A percentile compares a stretch with the other conserved stretches of the same genome.
Evolutionary conservation across 2,888 invertebrate species (phyloP).

Genomic region (Sesamia inferens): DNA sequence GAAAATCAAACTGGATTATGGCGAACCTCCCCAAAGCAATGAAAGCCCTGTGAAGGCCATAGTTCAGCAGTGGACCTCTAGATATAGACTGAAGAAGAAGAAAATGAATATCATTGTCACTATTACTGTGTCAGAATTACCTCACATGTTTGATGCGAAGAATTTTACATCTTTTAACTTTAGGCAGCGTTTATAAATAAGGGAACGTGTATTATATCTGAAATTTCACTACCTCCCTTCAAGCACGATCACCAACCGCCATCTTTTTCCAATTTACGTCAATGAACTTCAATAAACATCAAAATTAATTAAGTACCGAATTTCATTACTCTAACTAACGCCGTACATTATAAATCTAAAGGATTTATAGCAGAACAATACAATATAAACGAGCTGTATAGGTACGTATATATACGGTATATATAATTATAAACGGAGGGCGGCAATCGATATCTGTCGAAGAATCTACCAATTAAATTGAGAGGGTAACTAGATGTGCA

Average conservation of each 20-base stretch:
- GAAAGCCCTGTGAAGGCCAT: no score
- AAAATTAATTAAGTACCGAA: constrained; percentile 58
- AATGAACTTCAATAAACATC: constrained; percentile 37
- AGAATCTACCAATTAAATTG: constrained; percentile 86
- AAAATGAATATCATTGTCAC: no score
- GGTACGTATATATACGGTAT: constrained; percentile 38
- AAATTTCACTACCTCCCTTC: not conserved
- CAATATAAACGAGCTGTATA: constrained; percentile 29
- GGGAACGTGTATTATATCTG: no score
- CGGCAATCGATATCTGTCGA: constrained; percentile 77
- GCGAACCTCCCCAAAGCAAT: no score
- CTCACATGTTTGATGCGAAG: no score
- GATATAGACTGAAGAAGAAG: no score
- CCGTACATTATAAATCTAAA: constrained; percentile 50
- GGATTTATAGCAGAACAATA: constrained; percentile 62
- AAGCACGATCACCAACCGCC: not conserved
- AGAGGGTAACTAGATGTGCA: constrained; percentile 75
- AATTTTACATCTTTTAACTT: not conserved
- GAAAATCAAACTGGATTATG: no score
- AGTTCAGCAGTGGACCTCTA: no score
- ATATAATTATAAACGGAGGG: constrained; percentile 44
- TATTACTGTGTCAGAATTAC: no score
- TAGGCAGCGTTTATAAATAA: no score
- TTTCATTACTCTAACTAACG: constrained; percentile 46
- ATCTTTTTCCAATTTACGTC: constrained; percentile 5